A percentile compares a stretch with the other conserved stretches of the same genome.
Conservation (phyloP, 1,140 invertebrate species). For the Meloidogyne hapla region DNA sequence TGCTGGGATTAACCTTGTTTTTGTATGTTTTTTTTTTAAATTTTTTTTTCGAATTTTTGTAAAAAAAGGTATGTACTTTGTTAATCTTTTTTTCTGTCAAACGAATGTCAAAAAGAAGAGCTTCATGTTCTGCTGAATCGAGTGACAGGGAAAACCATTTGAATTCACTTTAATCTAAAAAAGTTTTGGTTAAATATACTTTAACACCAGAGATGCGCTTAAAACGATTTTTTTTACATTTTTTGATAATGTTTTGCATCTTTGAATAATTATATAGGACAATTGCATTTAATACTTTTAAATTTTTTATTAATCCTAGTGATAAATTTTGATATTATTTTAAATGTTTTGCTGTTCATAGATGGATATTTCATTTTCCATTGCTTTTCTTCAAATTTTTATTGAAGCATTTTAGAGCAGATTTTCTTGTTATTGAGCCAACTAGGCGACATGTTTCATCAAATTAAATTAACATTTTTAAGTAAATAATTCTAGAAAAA, state of each 20-base stretch:
- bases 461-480: too few relatives aligned
- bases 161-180: constrained; percentile 54
- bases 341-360: background rate
- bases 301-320: background rate
- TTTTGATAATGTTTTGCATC: background rate
- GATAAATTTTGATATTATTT: background rate
- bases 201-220: background rate
- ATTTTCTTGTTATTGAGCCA: too few relatives aligned
- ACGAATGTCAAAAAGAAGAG: constrained; percentile 6
- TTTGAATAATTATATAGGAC: background rate
- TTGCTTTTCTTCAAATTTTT: background rate
- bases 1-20: constrained; percentile 53
- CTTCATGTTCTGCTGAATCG: constrained; percentile 4
- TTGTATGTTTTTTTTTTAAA: constrained; percentile 63
- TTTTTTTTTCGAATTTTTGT: constrained; percentile 11
- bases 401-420: background rate
- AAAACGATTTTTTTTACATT: background rate
- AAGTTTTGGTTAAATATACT: constrained; percentile 1
- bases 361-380: background rate
- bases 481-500: too few relatives aligned
- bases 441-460: too few relatives aligned
- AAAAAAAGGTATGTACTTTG: constrained; percentile 18
- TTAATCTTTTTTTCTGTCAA: constrained; percentile 17
- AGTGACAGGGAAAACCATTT: constrained; percentile 18
- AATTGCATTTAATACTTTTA: background rate